Evolutionary conservation across 2,888 invertebrate species (phyloP).

Genomic region (Molanna angustata): DNA sequence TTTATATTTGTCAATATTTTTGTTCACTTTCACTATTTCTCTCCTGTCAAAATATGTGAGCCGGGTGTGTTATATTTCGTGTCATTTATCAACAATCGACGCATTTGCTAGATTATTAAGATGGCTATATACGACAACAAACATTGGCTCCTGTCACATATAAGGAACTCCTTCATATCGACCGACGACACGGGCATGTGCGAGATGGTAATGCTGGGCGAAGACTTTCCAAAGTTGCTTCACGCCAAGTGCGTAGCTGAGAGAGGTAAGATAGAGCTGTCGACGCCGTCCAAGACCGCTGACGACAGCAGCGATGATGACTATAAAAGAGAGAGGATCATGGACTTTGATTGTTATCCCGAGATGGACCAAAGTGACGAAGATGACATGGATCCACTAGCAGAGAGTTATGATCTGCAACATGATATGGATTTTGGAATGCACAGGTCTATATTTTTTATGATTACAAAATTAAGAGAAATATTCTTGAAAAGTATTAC

Average conservation of each 20-base stretch:
- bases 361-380: conserved; percentile 76
- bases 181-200: conserved; percentile 95
- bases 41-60: conserved; percentile 19
- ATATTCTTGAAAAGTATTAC: too few species aligned
- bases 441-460: too few species aligned
- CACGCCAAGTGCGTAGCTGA: conserved; percentile 34
- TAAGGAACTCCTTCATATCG: conserved; percentile 91
- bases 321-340: conserved; percentile 41
- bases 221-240: conserved; percentile 66
- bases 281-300: conserved; percentile 15
- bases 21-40: too few species aligned
- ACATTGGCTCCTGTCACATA: conserved; percentile 89
- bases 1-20: too few species aligned
- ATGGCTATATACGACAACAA: conserved; percentile 96
- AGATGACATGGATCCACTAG: conserved; percentile 63
- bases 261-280: conserved; percentile 40
- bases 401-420: conserved; percentile 78
- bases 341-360: conserved; percentile 67
- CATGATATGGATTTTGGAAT: conserved; percentile 62
- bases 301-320: conserved; percentile 36
- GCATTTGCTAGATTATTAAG: too few species aligned
- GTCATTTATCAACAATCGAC: too few species aligned
- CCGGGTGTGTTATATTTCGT: too few species aligned
- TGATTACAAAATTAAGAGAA: too few species aligned
- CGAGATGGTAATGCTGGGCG: conserved; percentile 86